Evolutionary conservation across 2,113 vertebrate species (phyloP).

Genomic region (Chiloscyllium plagiosum): DNA sequence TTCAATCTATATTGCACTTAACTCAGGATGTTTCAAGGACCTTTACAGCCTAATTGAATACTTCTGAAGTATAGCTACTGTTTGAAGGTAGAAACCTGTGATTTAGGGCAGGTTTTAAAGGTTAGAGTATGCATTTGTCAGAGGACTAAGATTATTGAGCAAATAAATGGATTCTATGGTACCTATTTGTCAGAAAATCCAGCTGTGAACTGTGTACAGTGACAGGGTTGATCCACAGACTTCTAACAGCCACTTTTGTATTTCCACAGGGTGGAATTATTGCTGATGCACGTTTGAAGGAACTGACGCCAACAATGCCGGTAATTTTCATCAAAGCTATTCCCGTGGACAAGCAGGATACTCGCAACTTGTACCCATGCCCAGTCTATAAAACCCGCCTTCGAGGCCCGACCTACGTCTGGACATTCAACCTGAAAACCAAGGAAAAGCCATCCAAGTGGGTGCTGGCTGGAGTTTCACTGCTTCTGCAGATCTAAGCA

Average conservation of each 20-base stretch:
- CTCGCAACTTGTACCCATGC: slow-evolving; percentile 65
- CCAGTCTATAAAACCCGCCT: slow-evolving; percentile 85
- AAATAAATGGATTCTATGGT: background rate
- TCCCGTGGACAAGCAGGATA: slow-evolving; percentile 74
- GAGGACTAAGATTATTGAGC: background rate
- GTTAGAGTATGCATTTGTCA: background rate
- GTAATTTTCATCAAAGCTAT: slow-evolving; percentile 82
- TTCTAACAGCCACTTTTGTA: background rate
- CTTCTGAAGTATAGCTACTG: background rate
- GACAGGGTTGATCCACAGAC: background rate
- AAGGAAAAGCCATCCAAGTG: slow-evolving; percentile 84
- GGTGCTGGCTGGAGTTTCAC: slow-evolving; percentile 82
- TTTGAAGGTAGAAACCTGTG: background rate
- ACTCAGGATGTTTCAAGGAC: background rate
- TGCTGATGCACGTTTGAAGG: slow-evolving; percentile 74
- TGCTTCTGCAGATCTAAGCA: slow-evolving; percentile 75
- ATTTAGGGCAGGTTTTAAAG: background rate
- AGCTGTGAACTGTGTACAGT: background rate
- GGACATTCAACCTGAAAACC: slow-evolving; percentile 90
- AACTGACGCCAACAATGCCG: slow-evolving; percentile 77
- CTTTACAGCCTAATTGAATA: background rate
- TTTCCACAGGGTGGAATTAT: slow-evolving; percentile 67
- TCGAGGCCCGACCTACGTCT: slow-evolving; percentile 82
- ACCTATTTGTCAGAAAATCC: background rate
- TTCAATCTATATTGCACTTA: background rate